phyloP scores from a whole-genome alignment of 2,888 invertebrate genomes.

The Erebia palarica region DNA sequence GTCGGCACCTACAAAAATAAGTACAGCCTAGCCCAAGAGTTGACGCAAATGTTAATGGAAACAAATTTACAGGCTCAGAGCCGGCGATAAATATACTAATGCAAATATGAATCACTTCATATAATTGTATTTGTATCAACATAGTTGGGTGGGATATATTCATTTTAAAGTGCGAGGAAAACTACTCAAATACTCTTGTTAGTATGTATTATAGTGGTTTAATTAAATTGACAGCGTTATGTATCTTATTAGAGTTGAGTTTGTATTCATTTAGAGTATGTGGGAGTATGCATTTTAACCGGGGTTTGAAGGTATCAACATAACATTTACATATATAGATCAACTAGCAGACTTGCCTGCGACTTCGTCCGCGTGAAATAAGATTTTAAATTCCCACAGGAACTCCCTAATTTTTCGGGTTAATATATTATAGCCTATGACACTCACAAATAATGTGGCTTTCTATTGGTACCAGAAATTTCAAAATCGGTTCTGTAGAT shows the following conservation, averaged over 20 bases:
- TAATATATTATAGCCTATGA: no score
- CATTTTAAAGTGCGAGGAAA: slow-evolving; percentile 3
- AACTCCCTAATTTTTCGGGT: no score
- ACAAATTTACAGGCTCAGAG: slow-evolving; percentile 25
- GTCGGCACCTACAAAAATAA: slow-evolving; percentile 37
- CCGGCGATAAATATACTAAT: slow-evolving; percentile 19
- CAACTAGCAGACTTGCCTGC: no score
- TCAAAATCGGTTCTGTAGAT: no score
- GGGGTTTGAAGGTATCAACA: no score
- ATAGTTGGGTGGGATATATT: neutral
- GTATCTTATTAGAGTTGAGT: neutral
- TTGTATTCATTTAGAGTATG: no score
- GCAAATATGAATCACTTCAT: slow-evolving; percentile 26
- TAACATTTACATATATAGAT: no score
- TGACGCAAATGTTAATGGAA: slow-evolving; percentile 25
- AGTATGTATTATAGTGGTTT: neutral
- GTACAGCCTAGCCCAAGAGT: slow-evolving; percentile 26
- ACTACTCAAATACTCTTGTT: neutral
- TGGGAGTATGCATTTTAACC: no score
- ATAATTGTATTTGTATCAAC: slow-evolving; percentile 23
- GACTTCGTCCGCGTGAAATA: no score
- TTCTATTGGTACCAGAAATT: no score
- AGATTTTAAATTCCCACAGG: no score
- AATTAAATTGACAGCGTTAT: slow-evolving; percentile 4
- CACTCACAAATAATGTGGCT: no score